Evolutionary conservation across 1,140 invertebrate species (phyloP).

Genomic region (Pseudomyrmex cubaensis): DNA sequence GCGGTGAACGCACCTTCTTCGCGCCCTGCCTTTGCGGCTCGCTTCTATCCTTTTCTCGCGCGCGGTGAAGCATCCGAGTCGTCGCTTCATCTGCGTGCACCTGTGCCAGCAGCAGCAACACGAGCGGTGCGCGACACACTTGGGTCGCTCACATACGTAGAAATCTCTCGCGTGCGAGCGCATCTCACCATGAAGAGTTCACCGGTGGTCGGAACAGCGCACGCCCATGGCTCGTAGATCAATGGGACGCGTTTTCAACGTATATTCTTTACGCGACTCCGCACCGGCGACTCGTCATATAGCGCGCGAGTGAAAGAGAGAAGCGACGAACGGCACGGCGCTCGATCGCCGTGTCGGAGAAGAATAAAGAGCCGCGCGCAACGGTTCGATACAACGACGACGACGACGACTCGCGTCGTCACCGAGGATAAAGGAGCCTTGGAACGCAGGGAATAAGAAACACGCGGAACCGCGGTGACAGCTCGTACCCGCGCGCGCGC

Average conservation of each 20-base stretch:
- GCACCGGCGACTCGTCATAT: slow-evolving; percentile 67
- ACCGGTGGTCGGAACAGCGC: slow-evolving; percentile 62
- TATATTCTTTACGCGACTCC: slow-evolving; percentile 65
- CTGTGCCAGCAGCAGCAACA: slow-evolving; percentile 39
- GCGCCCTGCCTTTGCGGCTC: slow-evolving; percentile 24
- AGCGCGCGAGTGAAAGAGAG: slow-evolving; percentile 55
- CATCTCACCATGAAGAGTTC: slow-evolving; percentile 26
- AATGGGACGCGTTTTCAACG: slow-evolving; percentile 72
- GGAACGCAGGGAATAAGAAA: slow-evolving; percentile 82
- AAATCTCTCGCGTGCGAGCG: too few species aligned
- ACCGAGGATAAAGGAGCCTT: slow-evolving; percentile 80
- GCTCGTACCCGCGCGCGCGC: slow-evolving; percentile 80
- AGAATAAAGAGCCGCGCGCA: slow-evolving; percentile 47
- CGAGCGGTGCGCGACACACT: slow-evolving; percentile 38
- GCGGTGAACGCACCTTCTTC: slow-evolving; percentile 43
- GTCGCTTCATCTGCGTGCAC: slow-evolving; percentile 53
- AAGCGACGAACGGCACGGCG: neutral
- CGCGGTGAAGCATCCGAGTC: slow-evolving; percentile 3
- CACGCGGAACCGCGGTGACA: slow-evolving; percentile 84
- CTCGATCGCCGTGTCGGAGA: slow-evolving; percentile 46
- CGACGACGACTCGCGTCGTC: slow-evolving; percentile 66
- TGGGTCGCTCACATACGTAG: slow-evolving; percentile 15
- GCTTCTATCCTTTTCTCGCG: neutral
- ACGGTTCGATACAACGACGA: slow-evolving; percentile 62
- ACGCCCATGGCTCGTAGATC: slow-evolving; percentile 68